Conservation (phyloP, 30 jellyfish, hydroid and myxozoan species). For the Hydractinia echinata region DNA sequence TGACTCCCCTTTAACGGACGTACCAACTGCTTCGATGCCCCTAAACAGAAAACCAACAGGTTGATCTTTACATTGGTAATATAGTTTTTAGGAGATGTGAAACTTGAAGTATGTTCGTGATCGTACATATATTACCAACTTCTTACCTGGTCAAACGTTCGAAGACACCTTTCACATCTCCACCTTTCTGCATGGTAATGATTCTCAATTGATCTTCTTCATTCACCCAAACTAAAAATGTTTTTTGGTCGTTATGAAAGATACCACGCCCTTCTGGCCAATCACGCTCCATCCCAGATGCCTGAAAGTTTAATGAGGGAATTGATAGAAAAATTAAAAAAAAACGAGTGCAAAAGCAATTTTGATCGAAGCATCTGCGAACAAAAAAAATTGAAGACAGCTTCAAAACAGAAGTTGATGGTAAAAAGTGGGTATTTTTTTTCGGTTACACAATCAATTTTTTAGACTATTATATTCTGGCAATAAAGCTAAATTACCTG, state of each 20-base stretch:
- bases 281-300: slow-evolving; percentile 34
- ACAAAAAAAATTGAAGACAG: background rate
- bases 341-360: too few species aligned
- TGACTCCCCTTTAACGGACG: background rate
- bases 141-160: slow-evolving; percentile 8
- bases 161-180: slow-evolving; percentile 35
- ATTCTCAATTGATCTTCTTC: slow-evolving; percentile 48
- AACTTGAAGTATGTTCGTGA: background rate
- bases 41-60: background rate
- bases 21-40: slow-evolving; percentile 3
- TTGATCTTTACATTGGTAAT: too few species aligned
- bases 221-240: slow-evolving; percentile 30
- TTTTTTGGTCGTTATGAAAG: slow-evolving; percentile 20
- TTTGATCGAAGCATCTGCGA: background rate
- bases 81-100: too few species aligned
- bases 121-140: background rate
- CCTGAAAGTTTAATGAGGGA: background rate
- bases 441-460: too few species aligned
- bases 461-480: background rate
- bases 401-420: background rate
- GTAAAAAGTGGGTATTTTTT: too few species aligned
- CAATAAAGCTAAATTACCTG: background rate
- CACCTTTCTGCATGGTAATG: slow-evolving; percentile 24
- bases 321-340: too few species aligned
- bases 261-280: slow-evolving; percentile 72